Evolutionary conservation across 2,113 vertebrate genomes (phyloP), one percentile per base, ranked within the genome.

Genomic region (Lonchura striata): DNA sequence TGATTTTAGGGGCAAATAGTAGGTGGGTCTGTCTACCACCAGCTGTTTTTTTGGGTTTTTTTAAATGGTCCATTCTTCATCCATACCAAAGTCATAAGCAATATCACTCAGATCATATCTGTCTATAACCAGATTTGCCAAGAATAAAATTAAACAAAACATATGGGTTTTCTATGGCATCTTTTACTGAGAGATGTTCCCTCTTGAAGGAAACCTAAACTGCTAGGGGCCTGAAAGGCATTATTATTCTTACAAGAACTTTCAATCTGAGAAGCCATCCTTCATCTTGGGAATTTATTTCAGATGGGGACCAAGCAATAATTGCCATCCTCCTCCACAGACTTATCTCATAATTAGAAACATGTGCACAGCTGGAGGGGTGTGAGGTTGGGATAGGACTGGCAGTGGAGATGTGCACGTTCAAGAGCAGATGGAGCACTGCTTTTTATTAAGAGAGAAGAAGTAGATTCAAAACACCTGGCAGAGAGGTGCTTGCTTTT

Each of bases 381-480:
- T 87, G 82, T 92, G 82, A 91, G 63, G n/a, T 49, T 80, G 86
- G 81, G 49, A 79, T 57, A 89, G 74, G 50, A 70, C 79, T 74
- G 60, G 44, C 27, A 25, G 69, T 57, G 53, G 63, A 94, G 94
- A 96, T 90, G 86, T 70, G 80, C 95, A 88, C 15, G 5, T 95
- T 95, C 88, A 82, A 92, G 61, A 92, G 88, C 95, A 95, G 87
- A 95, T 91, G 94, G 85, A 95, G 78, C n/a, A 42, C 92, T 95
- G 94, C 39, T 93, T 96, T 97, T 90, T 89, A 91, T 97, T 97
- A 96, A 91, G 69, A 90, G 53, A 71, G 92, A 56, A 94, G 68
- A 65, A 90, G 49, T 75, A 96, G 85, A 97, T 96, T 96, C 88
- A 95, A 97, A 97, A 94, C 94, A 97, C 94, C 87, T 97, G 96